Evolutionary conservation across 2,113 vertebrate species (phyloP).

Genomic region (Myiozetetes cayanensis): DNA sequence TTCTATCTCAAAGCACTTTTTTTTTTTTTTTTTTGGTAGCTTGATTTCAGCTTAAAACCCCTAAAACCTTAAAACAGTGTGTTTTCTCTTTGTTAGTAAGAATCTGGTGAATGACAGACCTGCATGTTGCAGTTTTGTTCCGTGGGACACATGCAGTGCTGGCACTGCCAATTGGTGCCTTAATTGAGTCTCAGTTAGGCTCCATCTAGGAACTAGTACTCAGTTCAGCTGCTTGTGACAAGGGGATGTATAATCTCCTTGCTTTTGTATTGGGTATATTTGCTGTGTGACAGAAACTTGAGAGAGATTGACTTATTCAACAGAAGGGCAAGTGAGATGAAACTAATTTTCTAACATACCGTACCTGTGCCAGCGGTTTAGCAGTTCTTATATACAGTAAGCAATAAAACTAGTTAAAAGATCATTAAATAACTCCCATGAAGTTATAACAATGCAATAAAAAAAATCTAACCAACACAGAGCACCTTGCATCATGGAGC

Average conservation of each 20-base stretch:
- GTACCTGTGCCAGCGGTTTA: neutral
- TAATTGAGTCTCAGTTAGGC: neutral
- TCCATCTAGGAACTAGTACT: neutral
- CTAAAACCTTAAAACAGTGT: neutral
- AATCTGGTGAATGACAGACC: neutral
- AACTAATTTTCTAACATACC: neutral
- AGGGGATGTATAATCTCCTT: neutral
- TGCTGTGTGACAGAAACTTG: neutral
- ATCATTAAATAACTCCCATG: constrained; percentile 32
- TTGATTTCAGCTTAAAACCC: neutral
- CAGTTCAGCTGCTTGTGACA: neutral
- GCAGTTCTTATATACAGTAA: constrained; percentile 3
- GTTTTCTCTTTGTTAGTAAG: neutral
- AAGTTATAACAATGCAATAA: constrained; percentile 39
- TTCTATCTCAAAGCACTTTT: neutral
- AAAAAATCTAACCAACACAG: neutral
- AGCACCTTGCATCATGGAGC: neutral
- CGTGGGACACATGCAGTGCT: neutral
- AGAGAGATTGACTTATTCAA: neutral
- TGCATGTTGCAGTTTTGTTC: neutral
- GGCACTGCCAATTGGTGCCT: neutral
- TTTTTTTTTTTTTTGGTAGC: neutral
- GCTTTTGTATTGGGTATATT: neutral
- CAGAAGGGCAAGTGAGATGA: neutral
- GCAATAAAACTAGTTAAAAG: constrained; percentile 55